Conservation (phyloP, 2,797 vertebrate genomes). For the Microhierax caerulescens region DNA sequence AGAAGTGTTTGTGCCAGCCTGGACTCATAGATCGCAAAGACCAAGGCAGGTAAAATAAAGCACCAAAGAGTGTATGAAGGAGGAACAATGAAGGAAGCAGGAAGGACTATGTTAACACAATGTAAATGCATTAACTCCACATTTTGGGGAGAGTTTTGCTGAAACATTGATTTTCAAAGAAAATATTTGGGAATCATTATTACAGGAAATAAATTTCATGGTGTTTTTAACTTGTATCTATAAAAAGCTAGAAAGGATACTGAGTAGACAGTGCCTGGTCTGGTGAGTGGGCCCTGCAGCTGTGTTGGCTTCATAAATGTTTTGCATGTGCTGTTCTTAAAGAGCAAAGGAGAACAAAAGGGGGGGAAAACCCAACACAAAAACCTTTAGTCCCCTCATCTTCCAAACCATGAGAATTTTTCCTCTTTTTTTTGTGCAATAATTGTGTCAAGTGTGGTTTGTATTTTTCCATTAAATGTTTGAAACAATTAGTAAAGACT, state of each 20-base stretch:
- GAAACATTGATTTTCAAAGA: constrained; percentile 49
- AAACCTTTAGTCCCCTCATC: neutral
- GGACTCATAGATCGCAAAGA: rapidly evolving
- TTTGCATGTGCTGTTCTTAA: constrained; percentile 69
- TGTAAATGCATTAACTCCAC: neutral
- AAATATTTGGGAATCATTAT: constrained; percentile 70
- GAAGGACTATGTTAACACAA: neutral
- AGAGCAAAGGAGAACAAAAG: constrained; percentile 52
- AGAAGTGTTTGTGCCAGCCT: neutral
- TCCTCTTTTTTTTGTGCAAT: constrained; percentile 4
- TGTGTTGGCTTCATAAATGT: constrained; percentile 74
- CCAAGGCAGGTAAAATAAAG: neutral
- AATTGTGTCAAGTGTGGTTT: constrained; percentile 45
- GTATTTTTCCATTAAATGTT: constrained; percentile 52
- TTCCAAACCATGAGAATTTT: constrained; percentile 60
- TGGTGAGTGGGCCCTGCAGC: constrained; percentile 69
- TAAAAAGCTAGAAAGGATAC: constrained; percentile 76
- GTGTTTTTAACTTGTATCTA: constrained; percentile 65
- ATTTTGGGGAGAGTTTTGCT: constrained; percentile 23
- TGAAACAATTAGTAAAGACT: constrained; percentile 66
- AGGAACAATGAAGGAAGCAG: neutral
- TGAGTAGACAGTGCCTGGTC: constrained; percentile 62
- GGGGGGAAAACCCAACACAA: neutral
- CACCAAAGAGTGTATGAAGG: neutral
- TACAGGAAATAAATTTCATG: constrained; percentile 73